Conservation (phyloP, 2,888 invertebrate species). For the Chaetoderma sp. region DNA sequence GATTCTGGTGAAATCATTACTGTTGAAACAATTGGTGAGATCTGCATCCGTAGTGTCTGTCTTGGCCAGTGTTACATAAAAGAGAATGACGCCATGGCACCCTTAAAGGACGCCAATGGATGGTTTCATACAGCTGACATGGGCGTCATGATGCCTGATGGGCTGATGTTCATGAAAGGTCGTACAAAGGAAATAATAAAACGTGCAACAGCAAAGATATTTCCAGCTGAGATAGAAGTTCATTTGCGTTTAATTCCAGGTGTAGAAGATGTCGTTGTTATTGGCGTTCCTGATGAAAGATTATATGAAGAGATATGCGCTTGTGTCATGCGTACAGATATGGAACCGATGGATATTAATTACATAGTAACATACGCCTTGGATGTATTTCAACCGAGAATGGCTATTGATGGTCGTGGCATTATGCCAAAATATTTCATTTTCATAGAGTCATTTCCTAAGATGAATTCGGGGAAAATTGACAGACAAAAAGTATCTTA, state of each 20-base stretch:
- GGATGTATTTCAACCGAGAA: neutral
- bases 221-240: conserved; percentile 3
- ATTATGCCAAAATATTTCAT: neutral
- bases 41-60: neutral
- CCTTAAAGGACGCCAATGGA: neutral
- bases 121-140: conserved; percentile 3
- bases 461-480: too few relatives aligned
- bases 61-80: neutral
- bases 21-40: conserved; percentile 5
- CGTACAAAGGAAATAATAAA: neutral
- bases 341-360: neutral
- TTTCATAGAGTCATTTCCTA: neutral
- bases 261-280: neutral
- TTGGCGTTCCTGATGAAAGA: conserved; percentile 1
- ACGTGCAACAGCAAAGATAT: neutral
- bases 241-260: neutral
- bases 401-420: neutral
- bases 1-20: conserved; percentile 2
- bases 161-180: too few relatives aligned
- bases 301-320: conserved; percentile 6
- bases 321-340: neutral
- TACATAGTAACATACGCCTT: neutral
- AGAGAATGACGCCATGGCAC: neutral
- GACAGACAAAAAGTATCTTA: too few relatives aligned
- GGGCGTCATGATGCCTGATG: neutral